phyloP scores from a whole-genome alignment of 2,797 vertebrate genomes.

The Poeciliopsis gracilis region DNA sequence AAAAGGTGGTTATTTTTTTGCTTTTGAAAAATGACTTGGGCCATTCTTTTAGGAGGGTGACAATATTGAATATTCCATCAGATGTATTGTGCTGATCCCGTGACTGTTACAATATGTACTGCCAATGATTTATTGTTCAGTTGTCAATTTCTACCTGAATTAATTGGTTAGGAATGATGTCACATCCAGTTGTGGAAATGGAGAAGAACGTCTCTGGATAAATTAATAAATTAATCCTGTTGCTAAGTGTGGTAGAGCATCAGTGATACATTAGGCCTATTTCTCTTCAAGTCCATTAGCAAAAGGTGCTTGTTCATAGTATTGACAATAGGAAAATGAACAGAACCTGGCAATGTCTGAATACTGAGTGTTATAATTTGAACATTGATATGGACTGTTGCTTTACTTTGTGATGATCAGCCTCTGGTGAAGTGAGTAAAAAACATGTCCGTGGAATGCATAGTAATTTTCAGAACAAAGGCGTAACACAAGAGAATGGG shows the following conservation, averaged over 20 bases:
- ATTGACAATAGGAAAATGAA: neutral
- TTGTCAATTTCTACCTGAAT: neutral
- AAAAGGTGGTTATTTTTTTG: no score
- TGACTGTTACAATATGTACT: no score
- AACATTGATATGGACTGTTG: neutral
- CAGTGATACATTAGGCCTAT: neutral
- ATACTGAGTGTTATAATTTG: neutral
- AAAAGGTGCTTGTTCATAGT: neutral
- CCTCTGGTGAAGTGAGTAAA: slow-evolving; percentile 13
- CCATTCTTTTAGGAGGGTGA: no score
- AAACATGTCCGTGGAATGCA: neutral
- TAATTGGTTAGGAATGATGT: neutral
- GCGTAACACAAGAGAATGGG: slow-evolving; percentile 17
- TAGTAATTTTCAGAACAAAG: slow-evolving; percentile 11
- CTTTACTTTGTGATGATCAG: slow-evolving; percentile 32
- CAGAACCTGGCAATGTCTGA: neutral
- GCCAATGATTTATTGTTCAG: no score
- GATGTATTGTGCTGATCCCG: no score
- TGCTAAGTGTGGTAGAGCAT: neutral
- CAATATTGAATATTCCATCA: no score
- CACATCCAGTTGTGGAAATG: neutral
- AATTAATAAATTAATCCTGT: neutral
- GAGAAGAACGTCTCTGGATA: neutral
- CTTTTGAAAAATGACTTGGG: no score
- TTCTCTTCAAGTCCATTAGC: neutral